Base-by-base conservation (phyloP, 2,888 invertebrate genomes). In the Halictus ligatus region DNA sequence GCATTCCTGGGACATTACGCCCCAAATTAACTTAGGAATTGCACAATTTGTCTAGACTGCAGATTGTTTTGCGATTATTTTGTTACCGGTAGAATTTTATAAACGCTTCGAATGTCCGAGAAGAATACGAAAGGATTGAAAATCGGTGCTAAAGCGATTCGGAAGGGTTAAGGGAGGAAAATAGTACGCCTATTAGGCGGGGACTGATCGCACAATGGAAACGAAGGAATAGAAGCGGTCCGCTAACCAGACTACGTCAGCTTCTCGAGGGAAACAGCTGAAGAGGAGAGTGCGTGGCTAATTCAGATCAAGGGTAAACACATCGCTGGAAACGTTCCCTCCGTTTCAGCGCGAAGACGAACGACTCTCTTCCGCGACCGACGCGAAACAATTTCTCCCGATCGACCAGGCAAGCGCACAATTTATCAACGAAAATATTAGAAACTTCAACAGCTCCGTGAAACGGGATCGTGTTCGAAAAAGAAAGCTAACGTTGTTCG, bases 281-380 rank as follows among this genome's bases (percentile, higher is more conserved):
- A 54, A 54, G 40, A 40, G 21, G 40, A 40, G 40, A 60, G 3
- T n/a, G 29, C 43, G 72, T 35, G 48, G 25, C 67, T 58, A 73
- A 76, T 75, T 79, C 25, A 7, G 29, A 73, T 67, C 71, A 46
- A 58, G 71, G 48, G 29, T 69, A 60, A 67, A 73, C 73, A 21
- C 48, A 15, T 25, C 50, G 29, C 72, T 25, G 10, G 25, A 69
- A 67, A 69, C 48, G 13, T 60, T 21, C 54, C 35, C 54, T 43
- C 25, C 6, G 10, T 25, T 74, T 67, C 15, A 80, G 43, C 75
- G 0, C 50, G 29, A 29, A 58, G 21, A 13, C 60, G 48, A 48
- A 21, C 35, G 7, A 35, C 15, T 67, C 15, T 25, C 67, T 29
- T 25, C 29, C 67, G 67, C 67, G 35, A 29, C 7, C 35, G 48